Evolutionary conservation across 2,113 vertebrate genomes (phyloP).

Genomic region (Camelus dromedarius): DNA sequence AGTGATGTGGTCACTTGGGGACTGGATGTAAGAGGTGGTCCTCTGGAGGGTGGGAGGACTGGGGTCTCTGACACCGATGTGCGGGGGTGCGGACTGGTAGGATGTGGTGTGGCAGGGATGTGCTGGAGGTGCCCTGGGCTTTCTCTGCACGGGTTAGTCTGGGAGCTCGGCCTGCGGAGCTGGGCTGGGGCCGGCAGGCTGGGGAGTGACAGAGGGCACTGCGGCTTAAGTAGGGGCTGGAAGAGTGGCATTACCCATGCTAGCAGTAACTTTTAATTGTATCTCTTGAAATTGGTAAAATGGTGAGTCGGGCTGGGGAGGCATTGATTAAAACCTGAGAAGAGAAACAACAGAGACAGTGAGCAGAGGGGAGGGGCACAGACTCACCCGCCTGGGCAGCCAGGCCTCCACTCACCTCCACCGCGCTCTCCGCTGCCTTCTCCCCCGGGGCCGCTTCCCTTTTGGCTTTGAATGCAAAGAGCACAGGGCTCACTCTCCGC

Average conservation of each 20-base stretch:
- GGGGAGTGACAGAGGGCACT: conserved; percentile 84
- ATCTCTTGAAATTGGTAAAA: conserved; percentile 93
- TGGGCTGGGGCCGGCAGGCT: conserved; percentile 9
- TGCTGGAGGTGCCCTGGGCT: not conserved
- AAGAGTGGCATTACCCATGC: conserved; percentile 89
- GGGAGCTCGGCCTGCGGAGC: conserved; percentile 83
- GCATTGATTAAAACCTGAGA: conserved; percentile 93
- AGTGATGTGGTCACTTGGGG: not conserved
- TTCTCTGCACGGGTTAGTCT: conserved; percentile 65
- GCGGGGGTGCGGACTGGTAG: not conserved
- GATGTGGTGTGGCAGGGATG: not conserved
- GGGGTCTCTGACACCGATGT: not conserved
- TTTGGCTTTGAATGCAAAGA: conserved; percentile 92
- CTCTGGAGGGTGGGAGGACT: not conserved
- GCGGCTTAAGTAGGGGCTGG: conserved; percentile 86
- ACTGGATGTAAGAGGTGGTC: not conserved
- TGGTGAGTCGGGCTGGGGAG: conserved; percentile 93
- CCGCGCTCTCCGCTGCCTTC: conserved; percentile 93
- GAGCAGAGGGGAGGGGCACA: conserved; percentile 84
- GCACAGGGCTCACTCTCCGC: conserved; percentile 70
- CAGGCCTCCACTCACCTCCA: conserved; percentile 96
- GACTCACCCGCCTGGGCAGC: conserved; percentile 88
- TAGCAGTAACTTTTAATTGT: conserved; percentile 93
- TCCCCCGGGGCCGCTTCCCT: conserved; percentile 90
- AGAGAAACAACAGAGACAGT: conserved; percentile 92